phyloP scores from a whole-genome alignment of 2,113 vertebrate species.

The Amblyopsis rosae region DNA sequence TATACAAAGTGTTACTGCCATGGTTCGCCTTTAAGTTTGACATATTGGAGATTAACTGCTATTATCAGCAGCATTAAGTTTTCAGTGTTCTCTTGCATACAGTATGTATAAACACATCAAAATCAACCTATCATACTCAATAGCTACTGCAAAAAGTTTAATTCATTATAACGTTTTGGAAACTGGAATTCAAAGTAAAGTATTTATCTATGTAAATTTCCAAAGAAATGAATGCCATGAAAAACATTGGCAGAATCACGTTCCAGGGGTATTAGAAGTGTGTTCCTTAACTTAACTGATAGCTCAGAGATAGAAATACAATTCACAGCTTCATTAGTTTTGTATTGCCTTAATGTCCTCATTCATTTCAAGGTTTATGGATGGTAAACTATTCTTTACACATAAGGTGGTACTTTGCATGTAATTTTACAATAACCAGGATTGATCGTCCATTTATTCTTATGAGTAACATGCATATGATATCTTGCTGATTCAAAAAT shows the following conservation, averaged over 20 bases:
- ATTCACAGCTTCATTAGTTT: neutral
- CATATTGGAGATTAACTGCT: neutral
- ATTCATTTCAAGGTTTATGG: neutral
- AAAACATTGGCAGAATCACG: constrained; percentile 70
- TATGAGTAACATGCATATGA: neutral
- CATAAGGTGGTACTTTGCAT: neutral
- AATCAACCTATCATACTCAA: constrained; percentile 5
- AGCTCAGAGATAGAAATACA: neutral
- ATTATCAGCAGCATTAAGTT: constrained; percentile 27
- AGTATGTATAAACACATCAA: constrained; percentile 7
- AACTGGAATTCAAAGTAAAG: constrained; percentile 9
- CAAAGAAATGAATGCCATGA: constrained; percentile 49
- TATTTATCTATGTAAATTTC: constrained; percentile 10
- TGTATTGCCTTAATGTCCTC: neutral
- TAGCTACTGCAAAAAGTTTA: constrained; percentile 11
- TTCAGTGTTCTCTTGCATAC: neutral
- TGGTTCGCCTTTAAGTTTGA: no score
- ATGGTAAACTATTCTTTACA: constrained; percentile 6
- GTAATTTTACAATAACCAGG: neutral
- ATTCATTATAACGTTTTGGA: neutral
- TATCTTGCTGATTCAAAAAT: neutral
- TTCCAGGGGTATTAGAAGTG: constrained; percentile 15
- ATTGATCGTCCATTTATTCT: neutral
- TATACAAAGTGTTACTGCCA: neutral
- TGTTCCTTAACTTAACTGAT: constrained; percentile 1